These are phyloP conservation scores for Melieria crassipennis DNA, from an alignment of 2,888 invertebrate species.

Conservation along the genomic window DNA sequence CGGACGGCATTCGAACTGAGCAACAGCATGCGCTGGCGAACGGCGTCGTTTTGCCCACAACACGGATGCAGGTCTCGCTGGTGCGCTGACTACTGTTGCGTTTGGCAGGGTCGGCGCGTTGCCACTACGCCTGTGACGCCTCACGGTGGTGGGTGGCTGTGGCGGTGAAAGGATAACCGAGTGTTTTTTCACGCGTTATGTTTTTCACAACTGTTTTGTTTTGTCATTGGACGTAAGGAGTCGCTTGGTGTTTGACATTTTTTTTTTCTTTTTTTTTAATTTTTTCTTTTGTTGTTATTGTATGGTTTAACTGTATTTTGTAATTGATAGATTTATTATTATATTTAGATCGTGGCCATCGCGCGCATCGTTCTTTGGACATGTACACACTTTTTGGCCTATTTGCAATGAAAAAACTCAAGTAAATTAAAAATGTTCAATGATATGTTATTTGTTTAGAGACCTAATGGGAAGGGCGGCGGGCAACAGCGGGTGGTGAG, in stretches of 20 bases:
- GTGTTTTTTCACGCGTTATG: no score
- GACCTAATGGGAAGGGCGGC: slow-evolving; percentile 35
- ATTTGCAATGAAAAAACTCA: slow-evolving; percentile 67
- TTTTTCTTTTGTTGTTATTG: slow-evolving; percentile 46
- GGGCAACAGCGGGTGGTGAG: slow-evolving; percentile 9
- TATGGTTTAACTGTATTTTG: slow-evolving; percentile 50
- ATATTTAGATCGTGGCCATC: slow-evolving; percentile 65
- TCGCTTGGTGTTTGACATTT: slow-evolving; percentile 4
- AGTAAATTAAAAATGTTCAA: slow-evolving; percentile 64
- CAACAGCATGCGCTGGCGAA: no score
- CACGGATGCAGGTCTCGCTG: no score
- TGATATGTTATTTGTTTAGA: slow-evolving; percentile 47
- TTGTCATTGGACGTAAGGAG: no score
- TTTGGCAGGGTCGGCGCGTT: no score
- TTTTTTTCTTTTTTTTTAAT: slow-evolving; percentile 31
- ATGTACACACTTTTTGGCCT: slow-evolving; percentile 67
- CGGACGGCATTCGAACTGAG: no score
- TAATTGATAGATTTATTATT: slow-evolving; percentile 46
- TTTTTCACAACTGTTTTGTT: no score
- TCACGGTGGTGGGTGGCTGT: no score
- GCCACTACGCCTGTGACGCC: no score
- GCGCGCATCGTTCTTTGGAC: slow-evolving; percentile 68
- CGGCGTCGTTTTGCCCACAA: no score
- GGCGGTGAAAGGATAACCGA: no score
- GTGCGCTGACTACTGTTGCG: no score